Evolutionary conservation across 2,113 vertebrate species (phyloP).

Genomic region (Scomber colias): DNA sequence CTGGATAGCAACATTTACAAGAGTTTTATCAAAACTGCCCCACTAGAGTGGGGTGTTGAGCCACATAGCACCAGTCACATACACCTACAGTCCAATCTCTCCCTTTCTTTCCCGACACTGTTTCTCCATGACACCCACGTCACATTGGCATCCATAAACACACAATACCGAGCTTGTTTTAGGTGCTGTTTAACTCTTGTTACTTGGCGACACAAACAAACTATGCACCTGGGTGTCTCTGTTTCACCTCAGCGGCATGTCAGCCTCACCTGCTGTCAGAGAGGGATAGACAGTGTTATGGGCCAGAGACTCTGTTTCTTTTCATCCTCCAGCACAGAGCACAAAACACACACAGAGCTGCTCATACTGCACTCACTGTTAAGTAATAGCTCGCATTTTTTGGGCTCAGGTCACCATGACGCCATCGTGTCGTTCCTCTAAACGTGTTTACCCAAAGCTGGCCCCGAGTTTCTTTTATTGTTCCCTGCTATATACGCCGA

Average conservation of each 20-base stretch:
- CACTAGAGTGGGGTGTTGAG: conserved; percentile 79
- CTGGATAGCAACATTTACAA: background rate
- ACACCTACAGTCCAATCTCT: background rate
- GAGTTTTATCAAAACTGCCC: conserved; percentile 5
- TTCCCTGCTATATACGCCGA: conserved; percentile 47
- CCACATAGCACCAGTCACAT: conserved; percentile 1
- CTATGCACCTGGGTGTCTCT: conserved; percentile 62
- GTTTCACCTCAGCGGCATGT: conserved; percentile 66
- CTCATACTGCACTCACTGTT: conserved; percentile 10
- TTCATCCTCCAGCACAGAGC: conserved; percentile 29
- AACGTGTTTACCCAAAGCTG: conserved; percentile 71
- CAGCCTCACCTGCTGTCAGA: conserved; percentile 61
- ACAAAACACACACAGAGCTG: conserved; percentile 11
- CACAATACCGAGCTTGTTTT: conserved; percentile 5
- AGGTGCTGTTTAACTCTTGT: conserved; percentile 66
- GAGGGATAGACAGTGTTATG: background rate
- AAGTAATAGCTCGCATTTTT: conserved; percentile 38
- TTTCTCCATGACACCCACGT: conserved; percentile 60
- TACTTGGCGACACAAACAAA: conserved; percentile 74
- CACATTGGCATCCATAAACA: conserved; percentile 66
- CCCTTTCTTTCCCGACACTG: conserved; percentile 1
- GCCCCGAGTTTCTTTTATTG: conserved; percentile 66
- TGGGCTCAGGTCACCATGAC: conserved; percentile 44
- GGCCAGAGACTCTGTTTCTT: conserved; percentile 58
- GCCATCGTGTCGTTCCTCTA: conserved; percentile 40